These are phyloP conservation scores for Pseudococcus longispinus DNA, from an alignment of 2,888 invertebrate genomes.

Conservation along the genomic window DNA sequence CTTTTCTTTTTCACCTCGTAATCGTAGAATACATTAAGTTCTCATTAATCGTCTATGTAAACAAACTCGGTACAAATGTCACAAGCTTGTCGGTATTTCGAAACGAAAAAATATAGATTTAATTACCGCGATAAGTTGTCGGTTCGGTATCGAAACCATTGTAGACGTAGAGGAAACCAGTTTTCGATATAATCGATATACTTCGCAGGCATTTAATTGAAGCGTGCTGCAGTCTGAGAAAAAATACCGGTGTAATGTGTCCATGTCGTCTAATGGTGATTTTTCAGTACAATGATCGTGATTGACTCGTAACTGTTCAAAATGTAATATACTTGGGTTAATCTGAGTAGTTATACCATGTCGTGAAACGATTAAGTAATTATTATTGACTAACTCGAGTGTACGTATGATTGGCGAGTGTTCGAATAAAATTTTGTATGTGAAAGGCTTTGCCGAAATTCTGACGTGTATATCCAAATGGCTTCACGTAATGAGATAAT, in stretches of 20 bases:
- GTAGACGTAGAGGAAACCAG: constrained; percentile 12
- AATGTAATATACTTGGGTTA: background rate
- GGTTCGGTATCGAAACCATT: background rate
- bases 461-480: background rate
- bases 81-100: constrained; percentile 23
- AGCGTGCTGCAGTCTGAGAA: too few species aligned
- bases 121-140: constrained; percentile 4
- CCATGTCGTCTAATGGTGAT: background rate
- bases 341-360: background rate
- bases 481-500: background rate
- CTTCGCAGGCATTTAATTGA: background rate
- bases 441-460: background rate
- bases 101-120: background rate
- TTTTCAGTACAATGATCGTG: background rate
- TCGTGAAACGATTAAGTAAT: background rate
- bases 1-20: background rate
- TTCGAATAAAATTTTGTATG: background rate
- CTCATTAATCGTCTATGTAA: constrained; percentile 19
- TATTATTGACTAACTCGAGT: background rate
- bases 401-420: background rate
- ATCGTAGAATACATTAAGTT: background rate
- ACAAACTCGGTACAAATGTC: constrained; percentile 25
- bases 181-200: constrained; percentile 1
- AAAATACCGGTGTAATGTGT: background rate
- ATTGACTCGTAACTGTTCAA: background rate